phyloP scores from a whole-genome alignment of 2,797 vertebrate species.

The Geotria australis region DNA sequence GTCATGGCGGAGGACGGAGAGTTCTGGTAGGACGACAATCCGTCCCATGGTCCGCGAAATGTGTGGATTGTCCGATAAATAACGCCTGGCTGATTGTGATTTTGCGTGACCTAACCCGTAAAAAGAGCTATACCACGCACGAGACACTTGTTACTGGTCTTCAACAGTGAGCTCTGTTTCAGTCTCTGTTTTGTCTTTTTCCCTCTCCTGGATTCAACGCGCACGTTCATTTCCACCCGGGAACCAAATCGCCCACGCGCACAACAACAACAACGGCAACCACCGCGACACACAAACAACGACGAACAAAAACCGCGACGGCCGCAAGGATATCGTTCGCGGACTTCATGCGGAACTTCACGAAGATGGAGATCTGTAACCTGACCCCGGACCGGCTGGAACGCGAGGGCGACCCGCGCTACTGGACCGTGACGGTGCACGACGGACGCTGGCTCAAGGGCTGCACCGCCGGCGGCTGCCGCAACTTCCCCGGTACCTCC shows the following conservation, averaged over 20 bases:
- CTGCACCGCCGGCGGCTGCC: slow-evolving; percentile 43
- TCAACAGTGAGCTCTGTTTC: no score
- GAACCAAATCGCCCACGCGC: no score
- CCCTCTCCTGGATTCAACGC: no score
- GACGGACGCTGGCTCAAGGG: slow-evolving; percentile 41
- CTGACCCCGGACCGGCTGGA: slow-evolving; percentile 36
- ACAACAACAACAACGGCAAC: no score
- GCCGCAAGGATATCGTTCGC: slow-evolving; percentile 30
- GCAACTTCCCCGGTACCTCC: slow-evolving; percentile 27
- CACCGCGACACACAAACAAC: no score
- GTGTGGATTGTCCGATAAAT: not conserved
- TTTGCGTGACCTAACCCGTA: no score
- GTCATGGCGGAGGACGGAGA: not conserved
- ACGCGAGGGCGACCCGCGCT: slow-evolving; percentile 14
- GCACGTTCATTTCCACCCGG: no score
- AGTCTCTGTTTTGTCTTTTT: no score
- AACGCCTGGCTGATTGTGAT: no score
- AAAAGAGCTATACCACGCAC: no score
- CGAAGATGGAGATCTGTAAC: slow-evolving; percentile 48
- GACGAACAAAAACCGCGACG: no score
- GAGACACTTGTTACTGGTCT: no score
- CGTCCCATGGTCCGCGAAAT: not conserved
- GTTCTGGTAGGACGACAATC: not conserved
- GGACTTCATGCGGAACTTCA: slow-evolving; percentile 37
- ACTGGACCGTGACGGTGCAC: slow-evolving; percentile 33